Evolutionary conservation across 2,888 invertebrate genomes (phyloP).

Genomic region (Aspidapion aeneum): DNA sequence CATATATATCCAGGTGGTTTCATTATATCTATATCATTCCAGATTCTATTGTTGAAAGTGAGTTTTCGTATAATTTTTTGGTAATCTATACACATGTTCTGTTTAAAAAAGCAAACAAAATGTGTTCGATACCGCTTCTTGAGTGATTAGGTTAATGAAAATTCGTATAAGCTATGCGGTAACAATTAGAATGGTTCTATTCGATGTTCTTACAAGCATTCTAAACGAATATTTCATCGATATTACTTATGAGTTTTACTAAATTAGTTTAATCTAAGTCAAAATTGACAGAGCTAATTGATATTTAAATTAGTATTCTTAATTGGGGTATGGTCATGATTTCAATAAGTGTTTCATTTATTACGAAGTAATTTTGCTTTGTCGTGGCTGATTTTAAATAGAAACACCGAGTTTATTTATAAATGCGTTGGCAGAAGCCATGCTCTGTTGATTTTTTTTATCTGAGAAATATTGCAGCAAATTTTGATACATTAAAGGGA

Average conservation of each 20-base stretch:
- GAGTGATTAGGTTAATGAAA: slow-evolving; percentile 22
- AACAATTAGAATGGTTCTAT: slow-evolving; percentile 14
- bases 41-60: not conserved
- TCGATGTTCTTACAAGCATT: not conserved
- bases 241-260: too few relatives aligned
- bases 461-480: not conserved
- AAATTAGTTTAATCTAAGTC: too few relatives aligned
- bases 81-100: slow-evolving; percentile 13
- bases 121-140: slow-evolving; percentile 3
- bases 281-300: too few relatives aligned
- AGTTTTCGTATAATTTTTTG: slow-evolving; percentile 19
- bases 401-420: not conserved
- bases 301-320: too few relatives aligned
- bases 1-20: not conserved
- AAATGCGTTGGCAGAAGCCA: not conserved
- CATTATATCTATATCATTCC: not conserved
- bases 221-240: too few relatives aligned
- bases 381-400: not conserved
- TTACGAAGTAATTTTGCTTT: not conserved
- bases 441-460: not conserved
- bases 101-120: slow-evolving; percentile 18
- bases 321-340: too few relatives aligned
- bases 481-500: not conserved
- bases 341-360: too few relatives aligned
- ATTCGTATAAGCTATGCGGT: slow-evolving; percentile 12